These are phyloP conservation scores for Saguinus imperator DNA, from an alignment of 2,113 vertebrate species.

Conservation along the genomic window DNA sequence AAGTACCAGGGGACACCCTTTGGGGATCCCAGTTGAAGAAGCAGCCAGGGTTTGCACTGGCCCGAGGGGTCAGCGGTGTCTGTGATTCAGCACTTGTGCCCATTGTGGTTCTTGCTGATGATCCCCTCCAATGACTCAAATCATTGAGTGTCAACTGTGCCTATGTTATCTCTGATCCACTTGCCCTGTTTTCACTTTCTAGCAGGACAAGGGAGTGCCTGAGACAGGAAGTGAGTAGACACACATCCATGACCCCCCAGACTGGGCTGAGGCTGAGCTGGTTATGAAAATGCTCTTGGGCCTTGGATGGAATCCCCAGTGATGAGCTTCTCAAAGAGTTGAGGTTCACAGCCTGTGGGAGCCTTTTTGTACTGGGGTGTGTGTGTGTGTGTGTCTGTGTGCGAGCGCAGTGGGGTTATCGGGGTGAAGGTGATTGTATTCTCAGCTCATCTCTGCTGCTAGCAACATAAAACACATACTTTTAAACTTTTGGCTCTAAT, in stretches of 20 bases:
- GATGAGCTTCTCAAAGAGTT: background rate
- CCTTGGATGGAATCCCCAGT: background rate
- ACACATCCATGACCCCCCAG: background rate
- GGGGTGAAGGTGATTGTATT: background rate
- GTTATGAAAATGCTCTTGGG: background rate
- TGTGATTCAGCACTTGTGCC: background rate
- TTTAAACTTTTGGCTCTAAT: background rate
- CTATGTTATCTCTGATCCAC: background rate
- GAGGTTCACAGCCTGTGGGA: background rate
- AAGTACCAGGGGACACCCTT: background rate
- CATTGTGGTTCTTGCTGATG: background rate
- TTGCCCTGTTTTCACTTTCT: conserved; percentile 25
- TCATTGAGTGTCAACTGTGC: background rate
- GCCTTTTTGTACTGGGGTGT: background rate
- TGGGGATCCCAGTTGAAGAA: background rate
- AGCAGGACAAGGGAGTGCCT: background rate
- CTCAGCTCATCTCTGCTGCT: background rate
- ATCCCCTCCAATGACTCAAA: conserved; percentile 6
- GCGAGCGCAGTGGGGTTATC: background rate
- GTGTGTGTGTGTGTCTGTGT: background rate
- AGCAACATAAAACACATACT: background rate
- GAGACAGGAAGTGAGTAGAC: conserved; percentile 2
- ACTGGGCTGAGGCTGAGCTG: background rate
- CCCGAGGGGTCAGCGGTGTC: background rate
- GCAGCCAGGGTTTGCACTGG: background rate